phyloP scores from a whole-genome alignment of 1,140 invertebrate species.

The Coptotermes formosanus region DNA sequence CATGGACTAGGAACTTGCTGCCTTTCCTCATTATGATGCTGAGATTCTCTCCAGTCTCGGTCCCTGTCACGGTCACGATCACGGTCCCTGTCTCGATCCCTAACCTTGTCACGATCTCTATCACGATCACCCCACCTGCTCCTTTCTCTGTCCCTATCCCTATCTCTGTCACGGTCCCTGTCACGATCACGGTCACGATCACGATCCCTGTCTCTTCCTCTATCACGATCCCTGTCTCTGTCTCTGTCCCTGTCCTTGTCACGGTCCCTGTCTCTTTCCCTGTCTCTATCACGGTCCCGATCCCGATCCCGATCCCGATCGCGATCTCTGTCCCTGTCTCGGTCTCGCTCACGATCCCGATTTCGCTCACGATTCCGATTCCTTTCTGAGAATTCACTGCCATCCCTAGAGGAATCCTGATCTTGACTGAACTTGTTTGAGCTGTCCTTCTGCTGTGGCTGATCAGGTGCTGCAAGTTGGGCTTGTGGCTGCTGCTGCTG shows the following conservation, averaged over 20 bases:
- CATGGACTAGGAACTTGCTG: conserved; percentile 19
- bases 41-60: conserved; percentile 33
- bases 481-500: neutral
- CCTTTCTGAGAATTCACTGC: conserved; percentile 23
- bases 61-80: conserved; percentile 36
- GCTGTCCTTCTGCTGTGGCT: neutral
- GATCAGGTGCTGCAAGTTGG: neutral
- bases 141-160: neutral
- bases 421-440: neutral
- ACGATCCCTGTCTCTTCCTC: conserved; percentile 34
- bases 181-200: conserved; percentile 24
- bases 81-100: conserved; percentile 34
- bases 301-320: neutral
- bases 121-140: conserved; percentile 32
- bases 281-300: conserved; percentile 28
- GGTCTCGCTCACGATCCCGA: conserved; percentile 34
- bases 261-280: neutral
- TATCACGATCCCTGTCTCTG: conserved; percentile 35
- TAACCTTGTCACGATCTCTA: conserved; percentile 31
- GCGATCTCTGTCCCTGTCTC: conserved; percentile 32
- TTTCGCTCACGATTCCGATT: conserved; percentile 26
- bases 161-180: conserved; percentile 15
- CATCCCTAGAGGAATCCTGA: neutral
- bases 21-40: conserved; percentile 25
- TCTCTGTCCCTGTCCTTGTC: conserved; percentile 36